Base-by-base conservation (phyloP, 2,888 invertebrate genomes). In the Protonemura montana region DNA sequence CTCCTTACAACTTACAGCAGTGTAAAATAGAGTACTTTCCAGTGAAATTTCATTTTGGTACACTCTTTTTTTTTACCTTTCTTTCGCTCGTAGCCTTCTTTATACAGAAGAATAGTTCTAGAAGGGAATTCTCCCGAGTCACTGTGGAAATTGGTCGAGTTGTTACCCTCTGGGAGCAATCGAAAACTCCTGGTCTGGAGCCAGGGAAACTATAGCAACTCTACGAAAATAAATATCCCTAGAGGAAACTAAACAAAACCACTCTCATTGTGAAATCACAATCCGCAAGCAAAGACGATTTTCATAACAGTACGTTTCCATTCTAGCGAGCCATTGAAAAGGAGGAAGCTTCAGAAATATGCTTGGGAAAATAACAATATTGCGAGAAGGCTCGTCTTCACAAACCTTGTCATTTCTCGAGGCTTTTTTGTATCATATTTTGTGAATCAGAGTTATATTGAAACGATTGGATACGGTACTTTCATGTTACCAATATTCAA, bases 221-320 rank as follows among this genome's bases (percentile, higher is more conserved):
- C 84, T n/a, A 76, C 26, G 84, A 30, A 84, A 84, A 84, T 84
- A 84, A 84, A 84, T 84, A 84, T 84, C 84, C 84, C 84, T 27
- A 28, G 84, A 84, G 84, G 27, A 84, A 84, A 84, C 84, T 84
- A 76, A 84, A 42, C 84, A 30, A 84, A 84, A 59, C 84, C 84
- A 84, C 84, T 84, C 84, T 59, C 84, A 59, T 84, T 84, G 76
- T 59, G 84, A 84, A 84, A 42, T 84, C 84, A 26, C 81, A 81
- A 81, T 81, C 28, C 28, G 27, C 27, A 78, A 78, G 78, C 28
- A 78, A 78, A 59, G 59, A 59, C 59, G 59, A 59, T 59, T 59
- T 59, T 59, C 59, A 59, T 59, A 59, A 59, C 59, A 59, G 59
- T 59, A 16, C 59, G 59, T 59, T 59, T 59, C 59, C 21, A 59